Conservation (phyloP, 2,113 vertebrate species). For the Heloderma charlesbogerti region DNA sequence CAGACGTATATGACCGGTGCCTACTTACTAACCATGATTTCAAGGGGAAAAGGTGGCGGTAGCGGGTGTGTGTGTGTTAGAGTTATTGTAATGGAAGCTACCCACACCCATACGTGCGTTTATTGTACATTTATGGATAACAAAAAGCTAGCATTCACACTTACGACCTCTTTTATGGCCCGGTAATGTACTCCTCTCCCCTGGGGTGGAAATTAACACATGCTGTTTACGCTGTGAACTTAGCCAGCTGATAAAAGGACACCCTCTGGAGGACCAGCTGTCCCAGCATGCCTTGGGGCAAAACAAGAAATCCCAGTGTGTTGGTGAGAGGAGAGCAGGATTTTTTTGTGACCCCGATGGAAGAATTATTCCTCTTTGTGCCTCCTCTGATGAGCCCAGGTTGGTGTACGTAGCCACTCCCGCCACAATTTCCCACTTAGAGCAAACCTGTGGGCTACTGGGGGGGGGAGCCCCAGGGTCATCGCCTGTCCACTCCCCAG, state of each 20-base stretch:
- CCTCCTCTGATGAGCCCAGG: background rate
- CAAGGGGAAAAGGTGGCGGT: background rate
- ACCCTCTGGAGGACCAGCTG: background rate
- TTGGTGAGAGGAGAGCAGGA: background rate
- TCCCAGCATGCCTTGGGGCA: background rate
- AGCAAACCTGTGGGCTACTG: background rate
- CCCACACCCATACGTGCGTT: background rate
- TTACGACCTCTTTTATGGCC: background rate
- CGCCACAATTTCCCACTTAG: background rate
- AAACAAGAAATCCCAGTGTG: background rate
- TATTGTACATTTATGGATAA: background rate
- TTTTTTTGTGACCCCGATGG: background rate
- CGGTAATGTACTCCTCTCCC: background rate
- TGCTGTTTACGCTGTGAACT: background rate
- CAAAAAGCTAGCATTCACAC: background rate
- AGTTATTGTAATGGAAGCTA: background rate
- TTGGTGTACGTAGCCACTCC: background rate
- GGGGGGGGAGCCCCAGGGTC: background rate
- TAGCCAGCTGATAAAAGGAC: background rate
- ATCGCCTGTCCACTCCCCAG: background rate
- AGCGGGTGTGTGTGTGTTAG: background rate
- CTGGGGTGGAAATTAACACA: background rate
- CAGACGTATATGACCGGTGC: slow-evolving; percentile 2
- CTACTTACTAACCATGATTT: background rate
- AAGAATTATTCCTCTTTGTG: background rate